These are phyloP conservation scores for Pemphredon lugubris DNA, from an alignment of 2,888 invertebrate species.

Conservation along the genomic window DNA sequence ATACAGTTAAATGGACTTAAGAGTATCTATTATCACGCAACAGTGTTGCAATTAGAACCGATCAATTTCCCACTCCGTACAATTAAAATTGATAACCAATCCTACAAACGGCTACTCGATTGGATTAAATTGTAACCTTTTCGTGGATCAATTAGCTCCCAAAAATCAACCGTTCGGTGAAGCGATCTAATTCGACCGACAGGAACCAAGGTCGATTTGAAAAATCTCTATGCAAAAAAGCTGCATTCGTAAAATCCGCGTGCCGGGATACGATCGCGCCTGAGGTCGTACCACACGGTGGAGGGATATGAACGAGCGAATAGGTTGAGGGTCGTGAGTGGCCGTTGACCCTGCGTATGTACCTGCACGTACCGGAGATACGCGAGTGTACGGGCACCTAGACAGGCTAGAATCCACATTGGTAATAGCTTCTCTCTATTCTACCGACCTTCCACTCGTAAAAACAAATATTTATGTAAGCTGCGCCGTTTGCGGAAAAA, in stretches of 20 bases:
- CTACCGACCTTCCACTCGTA: constrained; percentile 56
- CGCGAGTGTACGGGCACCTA: constrained; percentile 46
- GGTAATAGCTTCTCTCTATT: constrained; percentile 63
- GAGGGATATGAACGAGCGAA: constrained; percentile 68
- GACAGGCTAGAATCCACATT: constrained; percentile 62
- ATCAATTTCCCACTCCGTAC: no score
- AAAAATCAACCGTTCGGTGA: no score
- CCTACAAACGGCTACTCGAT: no score
- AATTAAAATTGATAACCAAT: no score
- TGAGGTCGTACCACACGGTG: constrained; percentile 61
- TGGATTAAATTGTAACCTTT: no score
- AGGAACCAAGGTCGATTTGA: no score
- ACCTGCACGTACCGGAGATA: constrained; percentile 44
- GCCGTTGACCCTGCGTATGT: constrained; percentile 77
- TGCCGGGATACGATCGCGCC: constrained; percentile 39
- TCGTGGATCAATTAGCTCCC: no score
- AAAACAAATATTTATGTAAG: constrained; percentile 61
- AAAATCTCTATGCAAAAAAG: no score
- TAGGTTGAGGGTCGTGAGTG: constrained; percentile 79
- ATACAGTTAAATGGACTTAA: no score
- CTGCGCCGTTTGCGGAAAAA: constrained; percentile 10
- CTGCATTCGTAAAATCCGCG: constrained; percentile 41
- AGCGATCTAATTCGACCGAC: no score
- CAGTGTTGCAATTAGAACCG: no score
- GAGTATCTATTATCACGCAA: no score